phyloP scores from a whole-genome alignment of 2,888 invertebrate species.

The Zaprionus lineosus region DNA sequence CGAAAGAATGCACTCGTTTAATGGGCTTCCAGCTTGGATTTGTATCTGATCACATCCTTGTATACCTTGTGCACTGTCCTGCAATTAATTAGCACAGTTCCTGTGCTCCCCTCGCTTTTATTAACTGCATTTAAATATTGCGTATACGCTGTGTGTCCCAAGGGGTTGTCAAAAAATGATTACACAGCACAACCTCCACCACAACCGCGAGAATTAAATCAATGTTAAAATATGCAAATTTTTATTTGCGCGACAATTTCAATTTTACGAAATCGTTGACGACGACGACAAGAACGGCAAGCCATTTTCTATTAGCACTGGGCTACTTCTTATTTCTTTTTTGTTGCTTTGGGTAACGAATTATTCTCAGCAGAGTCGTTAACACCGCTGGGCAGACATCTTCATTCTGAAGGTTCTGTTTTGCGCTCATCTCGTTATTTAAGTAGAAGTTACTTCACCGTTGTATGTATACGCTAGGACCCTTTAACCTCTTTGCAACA shows the following conservation, averaged over 20 bases:
- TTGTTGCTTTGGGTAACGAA: conserved; percentile 56
- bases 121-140: conserved; percentile 60
- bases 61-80: conserved; percentile 54
- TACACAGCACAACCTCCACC: not conserved
- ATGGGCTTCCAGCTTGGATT: conserved; percentile 34
- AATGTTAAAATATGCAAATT: conserved; percentile 81
- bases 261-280: conserved; percentile 70
- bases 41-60: conserved; percentile 26
- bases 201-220: conserved; percentile 46
- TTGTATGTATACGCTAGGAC: too few relatives aligned
- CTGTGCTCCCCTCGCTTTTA: conserved; percentile 55
- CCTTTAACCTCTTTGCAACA: too few relatives aligned
- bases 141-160: conserved; percentile 65
- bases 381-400: conserved; percentile 58
- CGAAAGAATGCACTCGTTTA: too few relatives aligned
- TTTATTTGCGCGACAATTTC: conserved; percentile 80
- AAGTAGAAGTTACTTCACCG: too few relatives aligned
- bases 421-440: too few relatives aligned
- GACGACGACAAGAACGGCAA: conserved; percentile 43
- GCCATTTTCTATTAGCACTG: conserved; percentile 71
- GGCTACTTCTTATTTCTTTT: conserved; percentile 35
- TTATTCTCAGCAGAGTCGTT: conserved; percentile 80
- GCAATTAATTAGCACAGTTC: conserved; percentile 61
- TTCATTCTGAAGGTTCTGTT: not conserved
- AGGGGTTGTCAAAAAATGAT: conserved; percentile 33